Conservation (phyloP, 2,888 invertebrate genomes). For the Bhutanitis thaidina region DNA sequence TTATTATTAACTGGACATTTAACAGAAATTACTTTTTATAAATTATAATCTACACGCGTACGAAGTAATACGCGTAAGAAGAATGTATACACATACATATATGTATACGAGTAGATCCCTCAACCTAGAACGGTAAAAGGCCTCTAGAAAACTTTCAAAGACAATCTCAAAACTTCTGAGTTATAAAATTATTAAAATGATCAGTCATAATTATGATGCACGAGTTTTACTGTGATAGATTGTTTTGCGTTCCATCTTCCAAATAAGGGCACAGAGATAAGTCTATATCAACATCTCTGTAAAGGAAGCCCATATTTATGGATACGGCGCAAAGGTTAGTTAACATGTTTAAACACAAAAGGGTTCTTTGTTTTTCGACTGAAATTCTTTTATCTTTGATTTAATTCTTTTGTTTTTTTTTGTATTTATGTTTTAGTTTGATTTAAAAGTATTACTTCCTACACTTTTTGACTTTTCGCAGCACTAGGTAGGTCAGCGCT, state of each 20-base stretch:
- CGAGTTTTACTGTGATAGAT: background rate
- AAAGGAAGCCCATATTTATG: constrained; percentile 23
- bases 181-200: background rate
- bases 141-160: too few relatives aligned
- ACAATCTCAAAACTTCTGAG: too few relatives aligned
- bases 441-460: background rate
- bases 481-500: too few relatives aligned
- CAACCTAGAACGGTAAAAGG: too few relatives aligned
- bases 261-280: constrained; percentile 23
- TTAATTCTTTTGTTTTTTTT: background rate
- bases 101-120: too few relatives aligned
- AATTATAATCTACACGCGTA: too few relatives aligned
- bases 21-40: too few relatives aligned
- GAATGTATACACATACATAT: too few relatives aligned
- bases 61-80: too few relatives aligned
- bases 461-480: background rate
- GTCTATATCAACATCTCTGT: constrained; percentile 22
- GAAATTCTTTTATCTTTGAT: background rate
- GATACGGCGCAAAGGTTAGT: constrained; percentile 18
- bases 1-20: too few relatives aligned
- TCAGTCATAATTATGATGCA: constrained; percentile 15
- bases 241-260: constrained; percentile 19
- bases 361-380: constrained; percentile 13
- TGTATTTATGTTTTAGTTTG: background rate
- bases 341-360: constrained; percentile 22